Base-by-base conservation (phyloP, 2,888 invertebrate species). In the Pammene aurita region DNA sequence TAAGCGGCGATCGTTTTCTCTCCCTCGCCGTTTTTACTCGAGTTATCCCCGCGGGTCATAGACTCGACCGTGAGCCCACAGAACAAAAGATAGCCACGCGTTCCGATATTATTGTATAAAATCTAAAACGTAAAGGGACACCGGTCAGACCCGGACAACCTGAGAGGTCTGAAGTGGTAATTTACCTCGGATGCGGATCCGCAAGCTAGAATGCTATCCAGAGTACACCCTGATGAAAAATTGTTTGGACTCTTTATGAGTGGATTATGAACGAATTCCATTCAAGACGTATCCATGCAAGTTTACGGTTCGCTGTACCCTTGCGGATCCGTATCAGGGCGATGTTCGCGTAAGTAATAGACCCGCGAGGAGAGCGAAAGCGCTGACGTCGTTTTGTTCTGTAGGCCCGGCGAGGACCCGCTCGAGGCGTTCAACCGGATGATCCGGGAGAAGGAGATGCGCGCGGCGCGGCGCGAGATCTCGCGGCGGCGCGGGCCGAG, bases 341-440 rank as follows among this genome's bases (percentile, higher is more conserved):
- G 26, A 26, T 26, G 4, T 2, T 26, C 26, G 26, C 26, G 26
- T 4, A n/a, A n/a, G n/a, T 26, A 2, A 4, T 35, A 9, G 35
- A 56, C 55, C 14, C 55, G 55, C 38, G 56, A 57, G 41, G 56
- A 16, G 56, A 18, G 44, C 42, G 11, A 7, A 46, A 7, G 16
- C 66, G 73, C 71, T 72, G 64, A 71, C 67, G 72, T 16, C 26
- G 56, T 56, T 67, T 34, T 62, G 54, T 67, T 67, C 55, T 56
- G 62, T 85, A 96, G 96, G 76, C 94, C 95, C 70, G 96, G 96
- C 75, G 97, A 96, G 80, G 97, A 97, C 88, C 97, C 97, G 5
- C 87, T 97, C 77, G 97, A 97, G 84, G 97, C 96, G 64, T 97
- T 97, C 85, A 96, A 97, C 85, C 94, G 97, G 74, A 96, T 97